Evolutionary conservation across 1,140 invertebrate species (phyloP), one percentile per base, ranked within the genome.

Genomic region (Adelges cooleyi): DNA sequence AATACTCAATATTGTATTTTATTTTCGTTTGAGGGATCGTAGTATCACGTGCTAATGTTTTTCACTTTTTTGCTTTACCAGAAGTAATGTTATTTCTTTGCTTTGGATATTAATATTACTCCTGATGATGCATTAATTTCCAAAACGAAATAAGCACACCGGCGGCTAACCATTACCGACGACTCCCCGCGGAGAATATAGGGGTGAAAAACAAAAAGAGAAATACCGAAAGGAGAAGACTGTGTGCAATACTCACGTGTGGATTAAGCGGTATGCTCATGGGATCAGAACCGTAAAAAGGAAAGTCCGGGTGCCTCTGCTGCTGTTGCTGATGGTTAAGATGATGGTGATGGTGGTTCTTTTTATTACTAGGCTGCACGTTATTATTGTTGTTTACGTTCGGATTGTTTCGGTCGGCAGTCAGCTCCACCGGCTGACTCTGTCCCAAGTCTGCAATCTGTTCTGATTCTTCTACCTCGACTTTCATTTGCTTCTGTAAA

Each of bases 221-320:
- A n/a, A n/a, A 38, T n/a, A 8, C 6, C n/a, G 2, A 20, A 59
- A 25, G 11, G 11, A 5, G 11, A 11, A 5, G 11, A 33, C 29
- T 11, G 29, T 38, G 33, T 23, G 15, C 27, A 40, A 36, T 20
- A 69, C 70, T 71, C 66, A 73, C 71, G 65, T 72, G 70, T 65
- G 69, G 72, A 52, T 68, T 72, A 18, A 70, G 71, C 27, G 72
- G 72, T 51, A 73, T 66, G 38, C 69, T 68, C 42, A 73, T 48
- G 42, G 69, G 71, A 38, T 73, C 72, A 17, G 67, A 53, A 9
- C 56, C 56, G 42, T 62, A 62, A 62, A 46, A 62, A 27, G 56
- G 56, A 38, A 65, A 67, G 42, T 67, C 66, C 15, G 52, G 53
- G 22, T 67, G 66, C 49, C 66, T 59, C 27, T 65, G 49, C 13